A percentile compares a stretch with the other conserved stretches of the same genome.
These are phyloP conservation scores for Crioceris asparagi DNA, from an alignment of 2,888 invertebrate genomes.

Conservation along the genomic window DNA sequence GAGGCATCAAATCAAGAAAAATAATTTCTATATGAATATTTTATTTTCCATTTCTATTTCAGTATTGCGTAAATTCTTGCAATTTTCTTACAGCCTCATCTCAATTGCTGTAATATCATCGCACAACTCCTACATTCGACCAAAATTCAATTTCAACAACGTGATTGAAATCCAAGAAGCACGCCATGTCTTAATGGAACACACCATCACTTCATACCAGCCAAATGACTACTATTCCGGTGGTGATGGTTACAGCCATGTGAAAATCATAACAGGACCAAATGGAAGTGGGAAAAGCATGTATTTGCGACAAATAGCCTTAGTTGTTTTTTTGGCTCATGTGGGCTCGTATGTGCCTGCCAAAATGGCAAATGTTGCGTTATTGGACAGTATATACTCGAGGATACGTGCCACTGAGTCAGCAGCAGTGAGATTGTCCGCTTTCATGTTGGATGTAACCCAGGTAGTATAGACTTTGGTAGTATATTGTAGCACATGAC, in stretches of 20 bases:
- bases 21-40: too few species aligned
- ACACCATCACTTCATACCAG: constrained; percentile 53
- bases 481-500: constrained; percentile 4
- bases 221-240: constrained; percentile 61
- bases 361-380: constrained; percentile 55
- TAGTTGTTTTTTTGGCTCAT: constrained; percentile 77
- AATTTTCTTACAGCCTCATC: constrained; percentile 31
- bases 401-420: constrained; percentile 69
- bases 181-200: constrained; percentile 67
- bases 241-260: constrained; percentile 40
- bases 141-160: constrained; percentile 31
- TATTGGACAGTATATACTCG: constrained; percentile 63
- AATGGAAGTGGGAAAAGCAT: constrained; percentile 90
- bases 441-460: constrained; percentile 74
- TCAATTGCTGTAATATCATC: constrained; percentile 34
- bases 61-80: too few species aligned
- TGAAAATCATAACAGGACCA: constrained; percentile 79
- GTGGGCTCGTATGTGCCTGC: constrained; percentile 87
- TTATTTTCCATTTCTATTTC: too few species aligned
- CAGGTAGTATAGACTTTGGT: constrained; percentile 46
- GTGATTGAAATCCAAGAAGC: constrained; percentile 37
- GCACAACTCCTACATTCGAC: constrained; percentile 33
- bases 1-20: too few species aligned
- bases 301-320: constrained; percentile 73
- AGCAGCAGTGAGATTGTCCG: constrained; percentile 66